Evolutionary conservation across 1,140 invertebrate species (phyloP).

Genomic region (Leptopilina clavipes): DNA sequence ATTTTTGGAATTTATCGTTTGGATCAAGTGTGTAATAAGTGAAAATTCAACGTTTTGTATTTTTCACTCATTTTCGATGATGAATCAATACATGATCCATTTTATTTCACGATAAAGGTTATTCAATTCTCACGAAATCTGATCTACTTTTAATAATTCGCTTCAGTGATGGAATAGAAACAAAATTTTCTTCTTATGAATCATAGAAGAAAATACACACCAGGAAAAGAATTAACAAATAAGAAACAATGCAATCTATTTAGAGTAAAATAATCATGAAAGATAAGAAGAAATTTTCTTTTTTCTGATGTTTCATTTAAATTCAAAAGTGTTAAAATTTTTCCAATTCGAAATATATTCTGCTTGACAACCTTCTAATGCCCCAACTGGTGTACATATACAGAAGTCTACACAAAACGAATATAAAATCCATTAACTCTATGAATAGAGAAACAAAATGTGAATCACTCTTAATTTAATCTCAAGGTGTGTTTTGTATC

Average conservation of each 20-base stretch:
- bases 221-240: no score
- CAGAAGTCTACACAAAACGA: not conserved
- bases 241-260: no score
- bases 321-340: no score
- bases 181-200: not conserved
- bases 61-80: not conserved
- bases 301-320: no score
- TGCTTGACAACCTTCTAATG: no score
- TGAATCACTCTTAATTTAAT: slow-evolving; percentile 34
- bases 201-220: not conserved
- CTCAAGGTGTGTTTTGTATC: slow-evolving; percentile 33
- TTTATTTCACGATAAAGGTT: not conserved
- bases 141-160: slow-evolving; percentile 33
- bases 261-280: no score
- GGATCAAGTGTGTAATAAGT: not conserved
- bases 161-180: not conserved
- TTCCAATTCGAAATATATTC: no score
- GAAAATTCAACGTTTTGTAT: not conserved
- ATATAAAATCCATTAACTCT: slow-evolving; percentile 15
- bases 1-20: no score
- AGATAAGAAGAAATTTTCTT: no score
- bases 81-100: not conserved
- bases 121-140: slow-evolving; percentile 24
- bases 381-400: no score
- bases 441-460: slow-evolving; percentile 22